Percentiles rank a stretch among this genome's conserved stretches.
phyloP scores from a whole-genome alignment of 1,140 invertebrate genomes.

The Teleopsis dalmanni region DNA sequence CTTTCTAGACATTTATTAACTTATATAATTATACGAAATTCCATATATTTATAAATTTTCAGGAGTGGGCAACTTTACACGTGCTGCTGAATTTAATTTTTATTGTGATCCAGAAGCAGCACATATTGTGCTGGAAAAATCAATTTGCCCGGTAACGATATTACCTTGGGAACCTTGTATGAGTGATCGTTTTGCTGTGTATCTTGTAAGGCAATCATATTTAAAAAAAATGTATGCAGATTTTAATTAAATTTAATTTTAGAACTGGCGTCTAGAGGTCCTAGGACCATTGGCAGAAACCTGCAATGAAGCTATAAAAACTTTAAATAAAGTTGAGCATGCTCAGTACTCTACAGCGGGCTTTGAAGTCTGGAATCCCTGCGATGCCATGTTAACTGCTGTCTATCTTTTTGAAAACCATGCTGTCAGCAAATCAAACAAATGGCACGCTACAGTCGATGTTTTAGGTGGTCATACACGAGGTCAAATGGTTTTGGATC shows the following conservation, averaged over 20 bases:
- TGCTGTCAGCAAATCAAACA: slow-evolving; percentile 30
- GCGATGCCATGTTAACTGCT: slow-evolving; percentile 52
- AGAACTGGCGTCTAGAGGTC: slow-evolving; percentile 51
- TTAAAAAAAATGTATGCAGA: not conserved
- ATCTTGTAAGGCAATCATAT: slow-evolving; percentile 43
- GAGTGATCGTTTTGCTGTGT: slow-evolving; percentile 38
- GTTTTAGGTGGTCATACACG: slow-evolving; percentile 52
- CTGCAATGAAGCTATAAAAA: slow-evolving; percentile 40
- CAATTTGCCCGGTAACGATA: slow-evolving; percentile 51
- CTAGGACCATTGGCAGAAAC: slow-evolving; percentile 17
- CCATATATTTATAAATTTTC: not conserved
- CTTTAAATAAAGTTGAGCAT: slow-evolving; percentile 52
- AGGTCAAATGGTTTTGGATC: slow-evolving; percentile 55
- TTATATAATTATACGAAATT: slow-evolving; percentile 1
- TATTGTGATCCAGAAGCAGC: slow-evolving; percentile 70
- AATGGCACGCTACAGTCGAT: slow-evolving; percentile 51
- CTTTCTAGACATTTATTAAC: not conserved
- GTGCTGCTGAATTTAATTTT: slow-evolving; percentile 74
- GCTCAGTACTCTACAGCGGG: slow-evolving; percentile 29
- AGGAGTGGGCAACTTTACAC: slow-evolving; percentile 61
- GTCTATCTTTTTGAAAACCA: slow-evolving; percentile 45
- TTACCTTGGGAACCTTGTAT: slow-evolving; percentile 59
- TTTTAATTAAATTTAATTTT: not conserved
- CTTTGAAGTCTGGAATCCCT: slow-evolving; percentile 46
- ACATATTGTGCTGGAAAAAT: slow-evolving; percentile 55